Percentiles rank a stretch among this genome's conserved stretches.
These are phyloP conservation scores for Platycercus adscitus DNA, from an alignment of 2,113 vertebrate species.

Conservation along the genomic window DNA sequence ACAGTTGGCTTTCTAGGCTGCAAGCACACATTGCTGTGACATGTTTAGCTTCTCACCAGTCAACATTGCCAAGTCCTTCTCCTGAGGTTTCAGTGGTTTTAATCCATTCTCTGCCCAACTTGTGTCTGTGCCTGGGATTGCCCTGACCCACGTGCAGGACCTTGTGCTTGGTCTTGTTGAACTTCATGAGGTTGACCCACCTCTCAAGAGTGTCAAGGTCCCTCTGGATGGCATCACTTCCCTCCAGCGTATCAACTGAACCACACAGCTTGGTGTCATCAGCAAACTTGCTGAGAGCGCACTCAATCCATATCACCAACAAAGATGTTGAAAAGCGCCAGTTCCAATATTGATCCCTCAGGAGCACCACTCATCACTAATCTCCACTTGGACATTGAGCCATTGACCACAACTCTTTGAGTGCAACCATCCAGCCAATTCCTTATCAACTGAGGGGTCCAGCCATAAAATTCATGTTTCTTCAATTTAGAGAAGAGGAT, in stretches of 20 bases:
- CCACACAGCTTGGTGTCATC: not conserved
- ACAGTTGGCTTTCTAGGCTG: not conserved
- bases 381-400: not conserved
- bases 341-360: not conserved
- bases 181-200: not conserved
- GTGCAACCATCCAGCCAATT: not conserved
- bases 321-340: not conserved
- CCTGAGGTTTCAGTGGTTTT: not conserved
- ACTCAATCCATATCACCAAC: not conserved
- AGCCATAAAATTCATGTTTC: not conserved
- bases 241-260: accelerated
- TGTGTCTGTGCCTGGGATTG: not conserved
- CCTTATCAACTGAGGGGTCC: not conserved
- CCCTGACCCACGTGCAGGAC: not conserved
- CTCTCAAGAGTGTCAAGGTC: not conserved
- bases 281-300: not conserved
- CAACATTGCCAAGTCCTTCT: not conserved
- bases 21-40: not conserved
- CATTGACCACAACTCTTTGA: not conserved
- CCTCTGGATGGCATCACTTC: not conserved
- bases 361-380: not conserved
- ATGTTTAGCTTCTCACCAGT: not conserved
- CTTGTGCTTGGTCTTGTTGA: not conserved
- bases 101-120: not conserved
- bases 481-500: not conserved